These are phyloP conservation scores for Centropristis striata DNA, from an alignment of 2,113 vertebrate genomes.

Conservation along the genomic window DNA sequence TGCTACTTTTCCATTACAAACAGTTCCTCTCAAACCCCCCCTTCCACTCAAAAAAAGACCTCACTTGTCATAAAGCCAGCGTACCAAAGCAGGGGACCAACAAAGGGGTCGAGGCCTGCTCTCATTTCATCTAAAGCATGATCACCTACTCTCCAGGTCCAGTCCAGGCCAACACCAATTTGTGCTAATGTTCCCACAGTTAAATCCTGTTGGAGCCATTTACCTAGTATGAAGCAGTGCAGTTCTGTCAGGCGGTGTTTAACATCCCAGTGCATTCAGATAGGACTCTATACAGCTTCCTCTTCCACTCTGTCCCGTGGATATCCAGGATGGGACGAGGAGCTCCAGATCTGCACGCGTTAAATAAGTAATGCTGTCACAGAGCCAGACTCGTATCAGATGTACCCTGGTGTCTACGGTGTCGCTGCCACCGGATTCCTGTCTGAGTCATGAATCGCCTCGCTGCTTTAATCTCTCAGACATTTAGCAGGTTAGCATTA, in stretches of 20 bases:
- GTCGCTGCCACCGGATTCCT: slow-evolving; percentile 49
- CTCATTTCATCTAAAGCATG: slow-evolving; percentile 2
- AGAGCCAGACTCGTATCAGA: slow-evolving; percentile 66
- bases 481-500: slow-evolving; percentile 1
- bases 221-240: slow-evolving; percentile 51
- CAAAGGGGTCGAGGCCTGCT: slow-evolving; percentile 20
- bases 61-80: slow-evolving; percentile 44
- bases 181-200: slow-evolving; percentile 10
- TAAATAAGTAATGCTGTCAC: slow-evolving; percentile 83
- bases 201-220: slow-evolving; percentile 18
- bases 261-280: slow-evolving; percentile 23
- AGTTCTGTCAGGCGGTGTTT: slow-evolving; percentile 25
- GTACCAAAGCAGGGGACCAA: slow-evolving; percentile 31
- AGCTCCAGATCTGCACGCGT: slow-evolving; percentile 43
- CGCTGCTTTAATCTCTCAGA: background rate
- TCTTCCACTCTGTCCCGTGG: slow-evolving; percentile 4
- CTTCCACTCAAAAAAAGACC: background rate
- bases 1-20: slow-evolving; percentile 77
- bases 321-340: slow-evolving; percentile 46
- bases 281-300: slow-evolving; percentile 5
- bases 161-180: background rate
- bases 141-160: slow-evolving; percentile 16
- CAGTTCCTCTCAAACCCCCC: slow-evolving; percentile 17
- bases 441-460: background rate
- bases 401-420: slow-evolving; percentile 63